Evolutionary conservation across 2,888 invertebrate species (phyloP).

Genomic region (Troides helena): DNA sequence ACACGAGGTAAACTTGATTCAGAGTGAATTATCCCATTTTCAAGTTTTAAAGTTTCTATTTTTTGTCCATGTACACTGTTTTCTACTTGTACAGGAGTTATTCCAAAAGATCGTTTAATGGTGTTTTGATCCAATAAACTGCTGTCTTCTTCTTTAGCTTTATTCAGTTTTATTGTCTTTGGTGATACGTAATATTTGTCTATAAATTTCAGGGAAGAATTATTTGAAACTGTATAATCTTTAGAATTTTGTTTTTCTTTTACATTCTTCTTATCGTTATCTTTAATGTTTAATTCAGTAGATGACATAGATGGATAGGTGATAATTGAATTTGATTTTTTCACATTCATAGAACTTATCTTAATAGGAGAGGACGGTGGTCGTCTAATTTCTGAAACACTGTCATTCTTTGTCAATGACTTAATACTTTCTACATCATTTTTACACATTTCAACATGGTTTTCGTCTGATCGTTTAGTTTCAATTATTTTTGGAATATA

Average conservation of each 20-base stretch:
- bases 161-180: conserved; percentile 37
- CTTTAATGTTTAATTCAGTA: conserved; percentile 35
- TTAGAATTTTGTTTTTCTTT: conserved; percentile 31
- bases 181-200: conserved; percentile 46
- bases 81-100: neutral
- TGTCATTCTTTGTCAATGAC: conserved; percentile 14
- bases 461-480: conserved; percentile 23
- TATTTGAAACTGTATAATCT: conserved; percentile 25
- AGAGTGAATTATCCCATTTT: neutral
- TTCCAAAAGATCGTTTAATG: neutral
- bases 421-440: conserved; percentile 14
- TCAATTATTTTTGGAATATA: conserved; percentile 44
- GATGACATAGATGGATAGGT: conserved; percentile 53
- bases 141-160: conserved; percentile 2
- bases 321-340: conserved; percentile 51
- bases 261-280: conserved; percentile 35
- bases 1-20: neutral
- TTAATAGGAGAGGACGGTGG: neutral
- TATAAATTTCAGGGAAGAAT: conserved; percentile 28
- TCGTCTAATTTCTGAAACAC: conserved; percentile 8
- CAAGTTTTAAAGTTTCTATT: neutral
- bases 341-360: conserved; percentile 32
- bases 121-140: neutral
- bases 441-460: conserved; percentile 34
- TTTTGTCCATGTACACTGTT: neutral